Evolutionary conservation across 2,113 vertebrate species (phyloP), one percentile per base, ranked within the genome.

Genomic region (Formicarius rufipectus): DNA sequence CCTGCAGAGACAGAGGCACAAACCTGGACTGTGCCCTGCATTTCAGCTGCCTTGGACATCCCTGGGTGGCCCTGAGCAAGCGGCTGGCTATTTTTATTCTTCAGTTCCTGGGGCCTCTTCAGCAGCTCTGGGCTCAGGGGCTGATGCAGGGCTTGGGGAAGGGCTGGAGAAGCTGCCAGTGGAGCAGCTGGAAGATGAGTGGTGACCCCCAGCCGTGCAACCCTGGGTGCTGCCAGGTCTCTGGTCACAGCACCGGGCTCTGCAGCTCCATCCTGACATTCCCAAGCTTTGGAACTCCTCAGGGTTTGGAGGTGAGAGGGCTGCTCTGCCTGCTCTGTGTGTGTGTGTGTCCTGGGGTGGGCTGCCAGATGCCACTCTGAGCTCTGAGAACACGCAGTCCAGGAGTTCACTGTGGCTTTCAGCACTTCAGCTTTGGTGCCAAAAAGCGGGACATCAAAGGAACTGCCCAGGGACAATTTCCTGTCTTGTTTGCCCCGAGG

Each of bases 171-270:
- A 58, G 72, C 49, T 86, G 63, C 62, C 8, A 0, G 6, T 9
- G 12, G 56, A 52, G 24, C 4, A 2, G 10, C 27, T 5, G 5
- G 63, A n/a, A 12, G 83, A 37, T 14, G 58, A 69, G 28, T 10
- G 44, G 49, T 7, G 39, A 22, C 9, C 20, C 14, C n/a, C 56
- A 35, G 56, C 49, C 24, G 25, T 33, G 63, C 12, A 59, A 47
- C 31, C 0, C 0, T 5, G 69, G 66, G 45, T 2, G 3, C 66
- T 50, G n/a, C 39, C 14, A 0, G 33, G n/a, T n/a, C n/a, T n/a
- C n/a, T 71, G 52, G 21, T 42, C 56, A n/a, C n/a, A 66, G 42
- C 25, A 23, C 37, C 13, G 23, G n/a, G 37, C 18, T 66, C 53
- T 4, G 10, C 30, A n/a, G 18, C 14, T 63, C 58, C 16, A 55